Percentiles rank a stretch among this genome's conserved stretches.
Evolutionary conservation across 2,888 invertebrate species (phyloP).

Genomic region (Drosophila helvetica): DNA sequence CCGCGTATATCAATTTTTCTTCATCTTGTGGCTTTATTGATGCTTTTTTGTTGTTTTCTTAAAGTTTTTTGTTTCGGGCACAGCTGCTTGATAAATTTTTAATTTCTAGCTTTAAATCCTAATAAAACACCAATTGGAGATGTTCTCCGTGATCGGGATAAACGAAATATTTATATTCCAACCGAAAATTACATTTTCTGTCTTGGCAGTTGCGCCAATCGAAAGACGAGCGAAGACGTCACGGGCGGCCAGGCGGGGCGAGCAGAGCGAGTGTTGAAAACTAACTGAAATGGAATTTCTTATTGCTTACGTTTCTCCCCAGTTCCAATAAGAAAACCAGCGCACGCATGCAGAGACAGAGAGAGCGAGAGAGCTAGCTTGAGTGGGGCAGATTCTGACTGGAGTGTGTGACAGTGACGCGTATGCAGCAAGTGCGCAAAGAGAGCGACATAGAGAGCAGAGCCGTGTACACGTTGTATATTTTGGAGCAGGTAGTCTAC

Average conservation of each 20-base stretch:
- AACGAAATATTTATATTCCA: constrained; percentile 51
- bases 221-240: constrained; percentile 60
- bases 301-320: constrained; percentile 68
- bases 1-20: constrained; percentile 54
- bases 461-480: constrained; percentile 58
- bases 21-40: constrained; percentile 59
- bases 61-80: constrained; percentile 20
- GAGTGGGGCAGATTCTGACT: constrained; percentile 56
- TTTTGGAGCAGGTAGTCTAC: constrained; percentile 47
- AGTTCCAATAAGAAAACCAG: constrained; percentile 74
- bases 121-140: constrained; percentile 22
- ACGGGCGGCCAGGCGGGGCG: constrained; percentile 7
- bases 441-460: constrained; percentile 50
- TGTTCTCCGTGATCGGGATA: constrained; percentile 9
- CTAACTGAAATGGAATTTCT: constrained; percentile 76
- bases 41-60: constrained; percentile 44
- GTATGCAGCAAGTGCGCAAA: constrained; percentile 65
- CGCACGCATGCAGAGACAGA: constrained; percentile 62
- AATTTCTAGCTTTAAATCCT: constrained; percentile 25
- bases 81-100: constrained; percentile 54
- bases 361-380: constrained; percentile 39
- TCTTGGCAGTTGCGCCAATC: constrained; percentile 18
- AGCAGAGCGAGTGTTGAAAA: constrained; percentile 61
- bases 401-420: constrained; percentile 64
- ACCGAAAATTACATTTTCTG: constrained; percentile 45